Evolutionary conservation across 2,113 vertebrate species (phyloP).

Genomic region (Nansenia antarctica): DNA sequence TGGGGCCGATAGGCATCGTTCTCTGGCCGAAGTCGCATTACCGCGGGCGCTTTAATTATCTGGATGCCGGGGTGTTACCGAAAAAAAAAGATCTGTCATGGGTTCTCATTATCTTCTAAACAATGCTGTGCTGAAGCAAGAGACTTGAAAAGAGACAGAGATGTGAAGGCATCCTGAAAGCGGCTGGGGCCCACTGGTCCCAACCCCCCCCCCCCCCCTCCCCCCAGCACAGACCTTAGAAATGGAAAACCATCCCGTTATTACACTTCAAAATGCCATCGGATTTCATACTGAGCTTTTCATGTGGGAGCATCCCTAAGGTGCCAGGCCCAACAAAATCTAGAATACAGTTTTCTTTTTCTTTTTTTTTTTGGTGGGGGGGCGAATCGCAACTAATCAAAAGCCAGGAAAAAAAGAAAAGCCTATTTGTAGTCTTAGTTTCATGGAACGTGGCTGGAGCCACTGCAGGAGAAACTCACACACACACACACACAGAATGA

Average conservation of each 20-base stretch:
- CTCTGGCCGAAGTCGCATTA: slow-evolving; percentile 64
- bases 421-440: slow-evolving; percentile 37
- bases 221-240: slow-evolving; percentile 70
- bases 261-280: slow-evolving; percentile 72
- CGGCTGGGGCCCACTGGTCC: slow-evolving; percentile 59
- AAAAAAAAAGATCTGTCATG: slow-evolving; percentile 74
- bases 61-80: slow-evolving; percentile 60
- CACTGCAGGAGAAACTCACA: slow-evolving; percentile 40
- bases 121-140: slow-evolving; percentile 69
- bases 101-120: slow-evolving; percentile 82
- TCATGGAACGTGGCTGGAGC: slow-evolving; percentile 43
- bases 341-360: slow-evolving; percentile 68
- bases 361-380: no score
- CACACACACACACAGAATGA: slow-evolving; percentile 49
- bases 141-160: slow-evolving; percentile 76
- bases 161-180: slow-evolving; percentile 76
- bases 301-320: slow-evolving; percentile 68
- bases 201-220: no score
- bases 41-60: slow-evolving; percentile 76
- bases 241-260: slow-evolving; percentile 79
- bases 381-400: slow-evolving; percentile 75
- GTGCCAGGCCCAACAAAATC: slow-evolving; percentile 60
- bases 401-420: slow-evolving; percentile 57
- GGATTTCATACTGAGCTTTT: slow-evolving; percentile 73
- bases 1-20: slow-evolving; percentile 43